Evolutionary conservation across 2,797 vertebrate species (phyloP).

Genomic region (Perodicticus potto): DNA sequence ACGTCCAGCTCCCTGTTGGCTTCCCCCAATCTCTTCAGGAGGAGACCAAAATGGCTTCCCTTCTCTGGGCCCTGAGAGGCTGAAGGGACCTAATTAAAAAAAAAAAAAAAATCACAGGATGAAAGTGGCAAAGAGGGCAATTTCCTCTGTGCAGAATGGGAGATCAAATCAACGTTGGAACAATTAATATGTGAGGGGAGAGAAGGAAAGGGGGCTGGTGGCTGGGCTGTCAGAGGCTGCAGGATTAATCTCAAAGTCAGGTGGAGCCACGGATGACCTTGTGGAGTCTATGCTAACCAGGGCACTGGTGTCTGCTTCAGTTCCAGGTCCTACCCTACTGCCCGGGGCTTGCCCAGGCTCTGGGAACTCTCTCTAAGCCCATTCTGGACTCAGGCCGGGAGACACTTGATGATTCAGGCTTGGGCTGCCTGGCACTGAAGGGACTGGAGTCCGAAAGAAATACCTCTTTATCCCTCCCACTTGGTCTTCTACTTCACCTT

Average conservation of each 20-base stretch:
- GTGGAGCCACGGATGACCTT: constrained; percentile 89
- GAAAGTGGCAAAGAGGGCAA: constrained; percentile 91
- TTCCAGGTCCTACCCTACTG: not conserved
- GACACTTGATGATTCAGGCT: not conserved
- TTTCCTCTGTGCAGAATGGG: constrained; percentile 89
- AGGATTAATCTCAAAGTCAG: constrained; percentile 92
- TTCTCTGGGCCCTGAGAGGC: constrained; percentile 86
- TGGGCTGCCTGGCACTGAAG: not conserved
- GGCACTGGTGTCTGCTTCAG: not conserved
- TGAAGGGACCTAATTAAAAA: constrained; percentile 90
- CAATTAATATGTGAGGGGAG: constrained; percentile 89
- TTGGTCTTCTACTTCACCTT: not conserved
- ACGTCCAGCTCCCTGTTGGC: not conserved
- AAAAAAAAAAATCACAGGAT: constrained; percentile 79
- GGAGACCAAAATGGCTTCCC: constrained; percentile 88
- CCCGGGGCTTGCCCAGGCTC: not conserved
- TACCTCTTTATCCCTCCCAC: not conserved
- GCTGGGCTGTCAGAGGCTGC: constrained; percentile 83
- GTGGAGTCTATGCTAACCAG: constrained; percentile 84
- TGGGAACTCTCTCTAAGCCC: not conserved
- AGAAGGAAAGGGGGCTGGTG: constrained; percentile 87
- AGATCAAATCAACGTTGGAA: constrained; percentile 91
- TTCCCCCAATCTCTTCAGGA: constrained; percentile 84
- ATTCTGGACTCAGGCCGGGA: not conserved
- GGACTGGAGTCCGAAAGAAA: not conserved